These are phyloP conservation scores for Augiades crinisus DNA, from an alignment of 2,888 invertebrate species.

Conservation along the genomic window DNA sequence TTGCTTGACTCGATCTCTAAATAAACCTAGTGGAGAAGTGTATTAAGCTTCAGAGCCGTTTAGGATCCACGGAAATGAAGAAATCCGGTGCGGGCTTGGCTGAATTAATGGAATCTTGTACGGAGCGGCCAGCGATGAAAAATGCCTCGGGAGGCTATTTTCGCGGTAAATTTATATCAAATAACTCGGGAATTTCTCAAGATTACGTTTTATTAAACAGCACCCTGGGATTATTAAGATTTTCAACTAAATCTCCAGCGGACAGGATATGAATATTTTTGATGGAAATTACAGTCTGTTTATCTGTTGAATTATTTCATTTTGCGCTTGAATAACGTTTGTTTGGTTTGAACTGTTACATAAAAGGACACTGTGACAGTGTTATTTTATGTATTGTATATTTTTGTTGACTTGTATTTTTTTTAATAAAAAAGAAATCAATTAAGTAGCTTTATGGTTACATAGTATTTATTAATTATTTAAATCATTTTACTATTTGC, in stretches of 20 bases:
- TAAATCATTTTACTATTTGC: no score
- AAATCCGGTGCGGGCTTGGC: slow-evolving; percentile 53
- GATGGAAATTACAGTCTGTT: slow-evolving; percentile 21
- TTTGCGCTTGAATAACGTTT: no score
- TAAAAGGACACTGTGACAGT: no score
- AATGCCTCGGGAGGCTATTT: slow-evolving; percentile 43
- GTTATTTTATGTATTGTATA: no score
- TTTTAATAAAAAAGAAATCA: no score
- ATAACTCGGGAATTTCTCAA: slow-evolving; percentile 21
- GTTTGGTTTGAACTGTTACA: no score
- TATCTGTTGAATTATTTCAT: slow-evolving; percentile 6
- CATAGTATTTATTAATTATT: no score
- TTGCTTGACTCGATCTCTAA: slow-evolving; percentile 6
- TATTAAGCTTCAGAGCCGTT: slow-evolving; percentile 33
- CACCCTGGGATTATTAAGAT: slow-evolving; percentile 19
- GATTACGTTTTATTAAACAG: slow-evolving; percentile 27
- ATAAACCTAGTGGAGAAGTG: slow-evolving; percentile 27
- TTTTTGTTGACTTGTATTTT: no score
- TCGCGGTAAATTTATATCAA: slow-evolving; percentile 33
- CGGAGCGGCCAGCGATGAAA: slow-evolving; percentile 39
- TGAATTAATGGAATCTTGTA: slow-evolving; percentile 58
- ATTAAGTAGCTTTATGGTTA: no score
- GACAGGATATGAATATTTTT: slow-evolving; percentile 24
- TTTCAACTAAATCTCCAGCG: slow-evolving; percentile 16
- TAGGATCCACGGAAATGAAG: slow-evolving; percentile 62